A percentile compares a stretch with the other conserved stretches of the same genome.
These are phyloP conservation scores for Diadema setosum DNA, from an alignment of 35 echinoderm and acorn worm genomes.

Conservation along the genomic window DNA sequence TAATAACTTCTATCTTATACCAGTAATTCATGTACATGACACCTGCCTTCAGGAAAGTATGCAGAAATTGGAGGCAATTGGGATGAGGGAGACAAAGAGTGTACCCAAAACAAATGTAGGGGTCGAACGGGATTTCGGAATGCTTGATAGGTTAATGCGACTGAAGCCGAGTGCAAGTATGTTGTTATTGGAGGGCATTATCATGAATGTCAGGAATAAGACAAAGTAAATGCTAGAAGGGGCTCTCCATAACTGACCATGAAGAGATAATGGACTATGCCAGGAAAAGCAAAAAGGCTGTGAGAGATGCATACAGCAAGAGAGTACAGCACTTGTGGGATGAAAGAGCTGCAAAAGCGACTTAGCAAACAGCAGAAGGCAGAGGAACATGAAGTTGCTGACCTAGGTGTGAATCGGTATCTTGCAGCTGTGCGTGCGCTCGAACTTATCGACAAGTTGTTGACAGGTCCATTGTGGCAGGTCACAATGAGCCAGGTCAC, in stretches of 20 bases:
- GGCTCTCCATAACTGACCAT: background rate
- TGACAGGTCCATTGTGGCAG: slow-evolving; percentile 63
- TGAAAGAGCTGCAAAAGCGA: background rate
- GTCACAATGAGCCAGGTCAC: slow-evolving; percentile 14
- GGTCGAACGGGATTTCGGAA: no score
- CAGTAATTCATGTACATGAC: no score
- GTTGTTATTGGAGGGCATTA: background rate
- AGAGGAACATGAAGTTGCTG: slow-evolving; percentile 21
- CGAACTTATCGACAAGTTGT: slow-evolving; percentile 48
- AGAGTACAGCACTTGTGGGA: background rate
- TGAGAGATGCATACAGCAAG: background rate
- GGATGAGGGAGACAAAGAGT: no score
- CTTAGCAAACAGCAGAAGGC: background rate
- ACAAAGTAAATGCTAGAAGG: background rate
- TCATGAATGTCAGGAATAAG: background rate
- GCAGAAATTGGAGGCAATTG: background rate
- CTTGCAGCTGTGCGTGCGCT: slow-evolving; percentile 23
- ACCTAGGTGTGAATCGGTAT: slow-evolving; percentile 20
- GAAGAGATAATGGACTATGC: background rate
- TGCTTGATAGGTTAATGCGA: background rate
- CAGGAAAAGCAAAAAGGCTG: background rate
- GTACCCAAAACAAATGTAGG: no score
- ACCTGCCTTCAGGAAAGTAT: background rate
- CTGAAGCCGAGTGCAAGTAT: background rate
- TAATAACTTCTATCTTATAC: no score